phyloP scores from a whole-genome alignment of 2,888 invertebrate genomes.

The Enchytraeus crypticus region DNA sequence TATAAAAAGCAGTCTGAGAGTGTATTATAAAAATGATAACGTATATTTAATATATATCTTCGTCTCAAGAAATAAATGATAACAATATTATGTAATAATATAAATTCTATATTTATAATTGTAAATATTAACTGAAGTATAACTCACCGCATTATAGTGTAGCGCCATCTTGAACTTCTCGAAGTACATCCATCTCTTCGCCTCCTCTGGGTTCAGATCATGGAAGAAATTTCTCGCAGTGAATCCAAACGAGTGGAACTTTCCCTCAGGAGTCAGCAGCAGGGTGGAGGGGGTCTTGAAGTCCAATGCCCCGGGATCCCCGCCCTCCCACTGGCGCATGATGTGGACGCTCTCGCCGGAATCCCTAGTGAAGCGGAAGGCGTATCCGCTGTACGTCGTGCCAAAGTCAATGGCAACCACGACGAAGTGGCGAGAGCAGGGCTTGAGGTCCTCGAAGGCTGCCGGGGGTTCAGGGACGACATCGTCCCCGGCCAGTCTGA shows the following conservation, averaged over 20 bases:
- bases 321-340: conserved; percentile 56
- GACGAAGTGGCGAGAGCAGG: conserved; percentile 44
- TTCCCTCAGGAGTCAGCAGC: conserved; percentile 52
- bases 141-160: conserved; percentile 50
- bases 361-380: conserved; percentile 52
- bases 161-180: conserved; percentile 56
- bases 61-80: too few relatives aligned
- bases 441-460: conserved; percentile 1
- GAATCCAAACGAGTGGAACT: conserved; percentile 55
- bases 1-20: too few relatives aligned
- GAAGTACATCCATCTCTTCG: conserved; percentile 54
- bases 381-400: conserved; percentile 56
- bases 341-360: conserved; percentile 53
- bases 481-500: background rate
- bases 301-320: conserved; percentile 52
- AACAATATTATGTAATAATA: too few relatives aligned
- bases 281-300: conserved; percentile 55
- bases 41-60: too few relatives aligned
- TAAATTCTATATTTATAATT: too few relatives aligned
- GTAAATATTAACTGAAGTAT: too few relatives aligned
- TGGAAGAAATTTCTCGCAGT: conserved; percentile 54
- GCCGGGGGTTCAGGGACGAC: background rate
- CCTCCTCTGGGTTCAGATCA: conserved; percentile 52
- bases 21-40: too few relatives aligned
- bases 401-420: conserved; percentile 57